Evolutionary conservation across 1,140 invertebrate genomes (phyloP), one percentile per base, ranked within the genome.

Genomic region (Trichogramma pretiosum): DNA sequence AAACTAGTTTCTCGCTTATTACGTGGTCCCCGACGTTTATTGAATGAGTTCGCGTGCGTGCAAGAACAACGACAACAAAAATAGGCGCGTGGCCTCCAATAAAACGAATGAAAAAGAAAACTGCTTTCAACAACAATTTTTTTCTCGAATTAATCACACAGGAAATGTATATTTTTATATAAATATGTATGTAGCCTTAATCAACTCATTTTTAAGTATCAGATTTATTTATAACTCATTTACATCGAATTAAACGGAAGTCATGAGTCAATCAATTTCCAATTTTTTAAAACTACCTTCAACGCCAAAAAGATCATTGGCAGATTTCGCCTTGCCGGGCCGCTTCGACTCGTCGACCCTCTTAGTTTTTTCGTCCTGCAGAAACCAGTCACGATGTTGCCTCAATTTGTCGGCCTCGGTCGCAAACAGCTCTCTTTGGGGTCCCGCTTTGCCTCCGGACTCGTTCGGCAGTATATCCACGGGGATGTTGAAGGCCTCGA

Each of bases 221-320:
- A 34, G 42, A 26, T 57, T 59, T 50, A 55, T 50, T 30, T 55
- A 56, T 7, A 55, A 52, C 44, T 47, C 53, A 1, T 44, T 28
- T 40, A 59, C 42, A 23, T 41, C n/a, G n/a, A n/a, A n/a, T n/a
- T n/a, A n/a, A n/a, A n/a, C n/a, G n/a, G 21, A 26, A 13, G 7
- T 23, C 3, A 5, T 37, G n/a, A n/a, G 8, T 74, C 62, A 85
- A 74, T 85, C 82, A 37, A 87, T 76, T 43, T 84, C 80, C 11
- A 85, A 58, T 61, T 85, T 85, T 56, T 84, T 84, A 53, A 85
- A 68, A 32, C 54, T 81, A 3, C 83, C 83, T 57, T 84, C 81
- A 0, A 83, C 70, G 9, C 82, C 79, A 53, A 83, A 84, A 7
- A 83, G 63, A 43, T 81, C 78, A 0, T 73, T 69, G 2, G 71